Evolutionary conservation across 2,888 invertebrate species (phyloP).

Genomic region (Germaria angustata): DNA sequence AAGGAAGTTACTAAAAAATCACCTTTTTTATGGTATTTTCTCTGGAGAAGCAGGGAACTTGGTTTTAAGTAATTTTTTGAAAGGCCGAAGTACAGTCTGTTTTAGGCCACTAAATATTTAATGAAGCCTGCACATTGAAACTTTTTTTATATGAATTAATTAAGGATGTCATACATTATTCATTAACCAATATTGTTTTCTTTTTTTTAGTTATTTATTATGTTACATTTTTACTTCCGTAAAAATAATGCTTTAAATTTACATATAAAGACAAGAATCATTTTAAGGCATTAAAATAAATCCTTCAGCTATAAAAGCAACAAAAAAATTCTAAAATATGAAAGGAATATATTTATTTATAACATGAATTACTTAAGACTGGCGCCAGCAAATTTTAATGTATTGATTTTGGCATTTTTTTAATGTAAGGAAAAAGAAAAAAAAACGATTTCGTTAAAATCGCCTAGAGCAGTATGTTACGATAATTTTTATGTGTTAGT

Average conservation of each 20-base stretch:
- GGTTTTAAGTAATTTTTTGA: too few species aligned
- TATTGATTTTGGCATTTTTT: conserved; percentile 62
- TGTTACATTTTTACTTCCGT: background rate
- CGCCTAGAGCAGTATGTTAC: background rate
- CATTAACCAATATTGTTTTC: background rate
- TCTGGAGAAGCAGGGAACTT: too few species aligned
- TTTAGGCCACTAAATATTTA: too few species aligned
- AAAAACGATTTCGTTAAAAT: too few species aligned
- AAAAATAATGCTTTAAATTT: conserved; percentile 30
- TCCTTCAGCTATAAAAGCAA: conserved; percentile 15
- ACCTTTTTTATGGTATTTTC: too few species aligned
- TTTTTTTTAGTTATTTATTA: background rate
- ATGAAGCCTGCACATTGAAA: too few species aligned
- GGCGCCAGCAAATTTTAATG: conserved; percentile 61
- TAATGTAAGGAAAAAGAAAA: too few species aligned
- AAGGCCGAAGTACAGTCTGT: too few species aligned
- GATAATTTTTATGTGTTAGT: conserved; percentile 10
- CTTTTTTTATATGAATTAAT: too few species aligned
- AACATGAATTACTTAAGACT: conserved; percentile 48
- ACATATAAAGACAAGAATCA: too few species aligned
- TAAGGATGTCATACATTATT: background rate
- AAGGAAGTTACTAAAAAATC: too few species aligned
- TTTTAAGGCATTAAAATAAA: conserved; percentile 35
- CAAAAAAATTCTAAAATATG: background rate
- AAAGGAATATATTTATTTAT: background rate